Evolutionary conservation across 2,888 invertebrate species (phyloP).

Genomic region (Craniophora ligustri): DNA sequence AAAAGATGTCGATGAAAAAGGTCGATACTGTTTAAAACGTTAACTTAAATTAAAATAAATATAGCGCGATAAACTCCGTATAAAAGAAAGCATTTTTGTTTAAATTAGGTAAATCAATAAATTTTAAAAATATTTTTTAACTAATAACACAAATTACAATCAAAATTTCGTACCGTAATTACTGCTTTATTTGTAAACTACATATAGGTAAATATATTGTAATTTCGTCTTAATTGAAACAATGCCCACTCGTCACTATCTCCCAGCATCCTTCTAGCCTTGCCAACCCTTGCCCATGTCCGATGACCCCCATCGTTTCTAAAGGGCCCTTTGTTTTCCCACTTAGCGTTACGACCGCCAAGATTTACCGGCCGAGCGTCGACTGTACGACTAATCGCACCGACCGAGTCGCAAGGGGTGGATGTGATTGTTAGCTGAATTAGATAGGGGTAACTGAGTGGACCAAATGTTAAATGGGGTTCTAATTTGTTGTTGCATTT

Average conservation of each 20-base stretch:
- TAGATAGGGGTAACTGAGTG: slow-evolving; percentile 49
- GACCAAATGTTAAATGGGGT: slow-evolving; percentile 48
- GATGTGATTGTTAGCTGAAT: slow-evolving; percentile 34
- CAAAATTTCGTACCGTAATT: too few species aligned
- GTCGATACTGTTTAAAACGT: too few species aligned
- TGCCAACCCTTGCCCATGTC: slow-evolving; percentile 3
- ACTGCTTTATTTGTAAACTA: too few species aligned
- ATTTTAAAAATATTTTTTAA: too few species aligned
- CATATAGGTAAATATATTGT: too few species aligned
- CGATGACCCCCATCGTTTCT: slow-evolving; percentile 22
- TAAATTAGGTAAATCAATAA: too few species aligned
- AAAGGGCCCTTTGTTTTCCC: slow-evolving; percentile 50
- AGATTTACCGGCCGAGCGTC: slow-evolving; percentile 47
- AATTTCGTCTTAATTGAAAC: too few species aligned
- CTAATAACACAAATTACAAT: too few species aligned
- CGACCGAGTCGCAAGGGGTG: slow-evolving; percentile 44
- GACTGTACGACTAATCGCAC: slow-evolving; percentile 37
- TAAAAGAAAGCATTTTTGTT: too few species aligned
- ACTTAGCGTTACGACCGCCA: slow-evolving; percentile 38
- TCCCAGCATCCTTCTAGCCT: background rate
- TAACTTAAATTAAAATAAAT: too few species aligned
- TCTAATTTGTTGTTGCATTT: slow-evolving; percentile 43
- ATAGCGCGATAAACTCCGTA: too few species aligned
- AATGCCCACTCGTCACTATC: background rate
- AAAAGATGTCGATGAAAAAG: too few species aligned